Evolutionary conservation across 1,140 invertebrate species (phyloP).

Genomic region (Drosophila grimshawi): DNA sequence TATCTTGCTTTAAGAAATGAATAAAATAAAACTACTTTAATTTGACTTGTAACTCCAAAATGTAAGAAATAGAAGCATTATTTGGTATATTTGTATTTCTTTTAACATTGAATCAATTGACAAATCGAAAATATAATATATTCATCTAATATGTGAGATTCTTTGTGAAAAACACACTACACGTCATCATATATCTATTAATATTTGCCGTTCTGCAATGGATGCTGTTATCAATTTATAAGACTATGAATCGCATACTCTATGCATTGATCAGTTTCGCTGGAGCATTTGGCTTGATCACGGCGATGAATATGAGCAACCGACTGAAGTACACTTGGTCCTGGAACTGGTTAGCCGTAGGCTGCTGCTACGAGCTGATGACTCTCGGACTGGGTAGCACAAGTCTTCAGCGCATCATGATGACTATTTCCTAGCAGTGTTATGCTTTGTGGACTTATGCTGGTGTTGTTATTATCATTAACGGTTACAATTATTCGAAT

Average conservation of each 20-base stretch:
- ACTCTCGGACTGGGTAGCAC: constrained; percentile 37
- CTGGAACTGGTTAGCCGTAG: constrained; percentile 16
- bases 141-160: too few species aligned
- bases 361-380: constrained; percentile 49
- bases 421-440: constrained; percentile 3
- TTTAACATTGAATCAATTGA: too few species aligned
- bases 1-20: too few species aligned
- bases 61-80: background rate
- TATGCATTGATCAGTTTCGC: constrained; percentile 32
- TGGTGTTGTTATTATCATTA: constrained; percentile 19
- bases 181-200: background rate
- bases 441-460: background rate
- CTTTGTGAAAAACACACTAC: constrained; percentile 20
- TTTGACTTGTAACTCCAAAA: background rate
- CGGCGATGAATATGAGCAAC: constrained; percentile 13
- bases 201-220: constrained; percentile 49
- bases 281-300: constrained; percentile 20
- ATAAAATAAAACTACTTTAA: background rate
- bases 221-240: constrained; percentile 35
- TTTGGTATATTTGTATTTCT: too few species aligned
- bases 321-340: constrained; percentile 18
- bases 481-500: constrained; percentile 27
- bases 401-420: background rate
- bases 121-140: too few species aligned
- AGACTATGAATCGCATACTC: background rate